Evolutionary conservation across 2,797 vertebrate species (phyloP).

Genomic region (Ctenopoma multispine): DNA sequence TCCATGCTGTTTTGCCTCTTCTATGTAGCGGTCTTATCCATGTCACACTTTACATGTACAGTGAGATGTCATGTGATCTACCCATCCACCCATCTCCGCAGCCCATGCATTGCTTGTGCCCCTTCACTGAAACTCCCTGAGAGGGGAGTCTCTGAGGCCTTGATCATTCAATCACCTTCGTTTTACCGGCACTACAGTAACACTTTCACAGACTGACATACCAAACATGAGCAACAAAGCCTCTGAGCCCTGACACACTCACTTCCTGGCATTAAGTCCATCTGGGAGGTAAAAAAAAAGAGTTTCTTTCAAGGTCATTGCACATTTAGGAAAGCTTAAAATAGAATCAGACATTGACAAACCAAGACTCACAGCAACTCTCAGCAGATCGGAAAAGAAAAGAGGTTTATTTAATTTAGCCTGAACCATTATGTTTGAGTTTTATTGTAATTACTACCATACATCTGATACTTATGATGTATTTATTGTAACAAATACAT

Average conservation of each 20-base stretch:
- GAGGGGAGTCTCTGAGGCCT: constrained; percentile 58
- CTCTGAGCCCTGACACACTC: constrained; percentile 43
- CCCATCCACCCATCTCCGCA: constrained; percentile 41
- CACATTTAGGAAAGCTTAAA: constrained; percentile 68
- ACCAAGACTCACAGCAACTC: constrained; percentile 44
- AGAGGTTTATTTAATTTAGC: constrained; percentile 57
- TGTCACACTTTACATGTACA: constrained; percentile 35
- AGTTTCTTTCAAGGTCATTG: constrained; percentile 67
- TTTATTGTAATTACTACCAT: constrained; percentile 62
- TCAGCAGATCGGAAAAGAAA: constrained; percentile 50
- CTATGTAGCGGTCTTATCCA: constrained; percentile 12
- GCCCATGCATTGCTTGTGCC: constrained; percentile 46
- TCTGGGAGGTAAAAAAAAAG: constrained; percentile 48
- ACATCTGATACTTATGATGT: too few species aligned
- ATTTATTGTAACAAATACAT: constrained; percentile 4
- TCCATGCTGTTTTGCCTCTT: constrained; percentile 16
- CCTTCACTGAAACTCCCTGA: constrained; percentile 72
- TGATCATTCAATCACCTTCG: constrained; percentile 80
- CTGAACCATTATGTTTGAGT: constrained; percentile 53
- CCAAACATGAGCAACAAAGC: constrained; percentile 52
- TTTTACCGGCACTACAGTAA: constrained; percentile 52
- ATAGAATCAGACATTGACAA: constrained; percentile 67
- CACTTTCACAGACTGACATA: constrained; percentile 57
- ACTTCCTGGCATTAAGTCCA: constrained; percentile 48
- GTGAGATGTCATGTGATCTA: constrained; percentile 25